Base-by-base conservation (phyloP, 53 echinoderm and acorn worm species). In the Mesocentrotus franciscanus region DNA sequence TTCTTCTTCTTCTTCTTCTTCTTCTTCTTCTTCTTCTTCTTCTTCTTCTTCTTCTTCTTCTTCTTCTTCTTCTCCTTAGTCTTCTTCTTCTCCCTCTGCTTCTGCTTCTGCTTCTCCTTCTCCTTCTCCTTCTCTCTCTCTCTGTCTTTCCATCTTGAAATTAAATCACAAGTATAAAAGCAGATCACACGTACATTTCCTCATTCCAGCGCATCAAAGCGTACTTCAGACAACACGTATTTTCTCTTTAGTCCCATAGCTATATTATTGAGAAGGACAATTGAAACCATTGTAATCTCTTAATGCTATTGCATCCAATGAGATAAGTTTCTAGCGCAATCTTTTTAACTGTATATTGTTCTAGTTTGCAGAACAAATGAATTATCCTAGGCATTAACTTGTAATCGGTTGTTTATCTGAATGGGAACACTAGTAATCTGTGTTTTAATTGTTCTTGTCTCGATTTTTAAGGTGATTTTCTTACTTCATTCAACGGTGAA, bases 141-240 rank as follows among this genome's bases (percentile, higher is more conserved):
- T 71, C 71, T 71, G 20, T 71, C n/a, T n/a, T 49, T 49, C 49
- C 15, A 68, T 75, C 33, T 32, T 32, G 10, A 1, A 75, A 12
- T 61, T 15, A 61, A 16, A 75, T 75, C 12, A 75, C 8, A 32
- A 75, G 29, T 75, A 61, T 61, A 9, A 18, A 32, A 79, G 36
- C 17, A 36, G 81, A 81, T 81, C 81, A 20, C 81, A 81, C n/a
- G n/a, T n/a, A n/a, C 20, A 81, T 81, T 81, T 81, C 81, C 81
- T 42, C 81, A 81, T 81, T 81, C 81, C 81, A 10, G 0, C 8
- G 42, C 36, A 81, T 42, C 20, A 22, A 42, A 81, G 42, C 81
- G 4, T 74, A 20, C 1, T 42, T 42, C 4, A 81, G 81, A 81
- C 81, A 81, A 39, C 81, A 42, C 81, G 42, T 81, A 18, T 39